These are phyloP conservation scores for Centruroides vittatus DNA, from an alignment of 1,140 invertebrate species.

Conservation along the genomic window DNA sequence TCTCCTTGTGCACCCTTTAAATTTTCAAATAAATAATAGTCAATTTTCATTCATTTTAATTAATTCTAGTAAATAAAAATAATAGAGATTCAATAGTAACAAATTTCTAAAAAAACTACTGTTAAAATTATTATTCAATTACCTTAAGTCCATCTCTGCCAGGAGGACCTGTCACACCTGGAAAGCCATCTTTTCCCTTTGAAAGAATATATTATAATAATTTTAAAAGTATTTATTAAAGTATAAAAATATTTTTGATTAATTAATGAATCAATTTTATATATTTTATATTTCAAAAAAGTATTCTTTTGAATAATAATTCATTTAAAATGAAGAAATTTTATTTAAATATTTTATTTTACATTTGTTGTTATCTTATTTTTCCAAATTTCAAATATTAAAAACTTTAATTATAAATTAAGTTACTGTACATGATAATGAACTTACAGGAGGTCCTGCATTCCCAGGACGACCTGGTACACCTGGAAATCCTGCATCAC, in stretches of 20 bases:
- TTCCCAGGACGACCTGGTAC: slow-evolving; percentile 42
- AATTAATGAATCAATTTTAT: background rate
- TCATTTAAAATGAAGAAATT: background rate
- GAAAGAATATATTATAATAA: background rate
- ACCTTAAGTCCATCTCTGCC: slow-evolving; percentile 58
- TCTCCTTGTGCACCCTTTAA: slow-evolving; percentile 37
- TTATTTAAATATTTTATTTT: background rate
- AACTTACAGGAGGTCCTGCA: slow-evolving; percentile 46
- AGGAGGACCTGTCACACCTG: slow-evolving; percentile 38
- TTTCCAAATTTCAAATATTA: no score
- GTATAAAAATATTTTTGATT: background rate
- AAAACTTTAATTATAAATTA: no score
- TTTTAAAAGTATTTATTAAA: background rate
- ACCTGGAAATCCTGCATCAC: slow-evolving; percentile 52
- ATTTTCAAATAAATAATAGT: background rate
- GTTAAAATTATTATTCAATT: background rate
- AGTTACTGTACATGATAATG: no score
- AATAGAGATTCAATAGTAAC: no score
- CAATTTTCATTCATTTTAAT: no score
- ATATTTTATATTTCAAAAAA: background rate
- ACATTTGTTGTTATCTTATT: no score
- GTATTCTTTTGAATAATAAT: background rate
- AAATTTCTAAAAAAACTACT: background rate
- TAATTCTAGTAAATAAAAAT: no score
- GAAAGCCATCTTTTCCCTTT: slow-evolving; percentile 38